These are phyloP conservation scores for Priocnemis perturbator DNA, from an alignment of 2,888 invertebrate species.

Conservation along the genomic window DNA sequence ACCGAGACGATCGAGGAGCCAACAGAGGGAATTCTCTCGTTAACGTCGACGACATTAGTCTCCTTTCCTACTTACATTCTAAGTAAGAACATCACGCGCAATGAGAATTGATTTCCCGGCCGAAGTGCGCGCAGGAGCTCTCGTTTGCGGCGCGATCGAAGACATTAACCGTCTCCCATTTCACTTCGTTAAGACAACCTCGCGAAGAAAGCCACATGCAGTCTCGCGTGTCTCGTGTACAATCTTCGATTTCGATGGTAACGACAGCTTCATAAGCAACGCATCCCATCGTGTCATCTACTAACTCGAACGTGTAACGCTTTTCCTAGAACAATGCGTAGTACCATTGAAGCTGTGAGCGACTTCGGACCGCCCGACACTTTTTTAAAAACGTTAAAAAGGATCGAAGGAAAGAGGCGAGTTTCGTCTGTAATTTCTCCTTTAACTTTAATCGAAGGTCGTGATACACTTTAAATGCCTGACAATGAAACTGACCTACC, in stretches of 20 bases:
- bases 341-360: no score
- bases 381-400: no score
- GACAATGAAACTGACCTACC: no score
- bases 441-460: no score
- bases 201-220: background rate
- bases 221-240: background rate
- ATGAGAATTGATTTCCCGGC: constrained; percentile 7
- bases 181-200: background rate
- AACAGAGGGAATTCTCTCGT: constrained; percentile 46
- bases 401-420: no score
- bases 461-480: no score
- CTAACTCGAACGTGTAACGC: no score
- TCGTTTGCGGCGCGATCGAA: background rate
- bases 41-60: constrained; percentile 57
- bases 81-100: constrained; percentile 17
- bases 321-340: no score
- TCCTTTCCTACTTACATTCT: constrained; percentile 56
- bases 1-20: constrained; percentile 35
- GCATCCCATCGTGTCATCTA: no score
- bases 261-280: background rate
- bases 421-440: no score
- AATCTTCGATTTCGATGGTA: constrained; percentile 2
- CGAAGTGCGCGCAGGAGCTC: background rate
- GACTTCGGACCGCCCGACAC: no score
- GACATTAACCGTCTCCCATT: background rate